phyloP scores from a whole-genome alignment of 2,797 vertebrate genomes.

The Ctenopoma kingsleyae region DNA sequence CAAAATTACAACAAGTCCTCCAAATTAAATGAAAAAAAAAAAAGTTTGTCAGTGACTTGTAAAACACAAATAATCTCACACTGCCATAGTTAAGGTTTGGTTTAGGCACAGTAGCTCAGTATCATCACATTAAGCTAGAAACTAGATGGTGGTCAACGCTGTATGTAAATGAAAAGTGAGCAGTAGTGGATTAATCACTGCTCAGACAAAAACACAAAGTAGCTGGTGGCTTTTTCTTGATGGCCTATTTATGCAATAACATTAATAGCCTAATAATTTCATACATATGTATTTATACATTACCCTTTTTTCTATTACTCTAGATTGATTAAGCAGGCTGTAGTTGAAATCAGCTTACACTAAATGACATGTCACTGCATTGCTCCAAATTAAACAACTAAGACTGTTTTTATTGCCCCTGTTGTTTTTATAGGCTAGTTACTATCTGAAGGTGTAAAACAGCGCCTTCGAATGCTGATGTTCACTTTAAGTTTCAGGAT shows the following conservation, averaged over 20 bases:
- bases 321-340: neutral
- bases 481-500: conserved; percentile 13
- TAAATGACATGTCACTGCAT: too few species aligned
- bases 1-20: neutral
- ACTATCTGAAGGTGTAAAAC: neutral
- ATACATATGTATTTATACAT: neutral
- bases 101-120: neutral
- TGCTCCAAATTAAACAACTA: too few species aligned
- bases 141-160: neutral
- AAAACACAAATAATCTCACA: neutral
- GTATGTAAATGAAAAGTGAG: neutral
- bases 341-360: too few species aligned
- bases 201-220: too few species aligned
- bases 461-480: neutral
- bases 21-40: neutral
- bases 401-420: neutral
- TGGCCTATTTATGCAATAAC: neutral
- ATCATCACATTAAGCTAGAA: too few species aligned
- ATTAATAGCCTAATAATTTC: neutral
- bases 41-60: neutral
- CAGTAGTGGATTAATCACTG: too few species aligned
- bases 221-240: neutral
- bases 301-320: neutral
- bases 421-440: too few species aligned
- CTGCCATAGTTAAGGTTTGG: neutral